phyloP scores from a whole-genome alignment of 2,888 invertebrate genomes.

The Pachydiplax longipennis region DNA sequence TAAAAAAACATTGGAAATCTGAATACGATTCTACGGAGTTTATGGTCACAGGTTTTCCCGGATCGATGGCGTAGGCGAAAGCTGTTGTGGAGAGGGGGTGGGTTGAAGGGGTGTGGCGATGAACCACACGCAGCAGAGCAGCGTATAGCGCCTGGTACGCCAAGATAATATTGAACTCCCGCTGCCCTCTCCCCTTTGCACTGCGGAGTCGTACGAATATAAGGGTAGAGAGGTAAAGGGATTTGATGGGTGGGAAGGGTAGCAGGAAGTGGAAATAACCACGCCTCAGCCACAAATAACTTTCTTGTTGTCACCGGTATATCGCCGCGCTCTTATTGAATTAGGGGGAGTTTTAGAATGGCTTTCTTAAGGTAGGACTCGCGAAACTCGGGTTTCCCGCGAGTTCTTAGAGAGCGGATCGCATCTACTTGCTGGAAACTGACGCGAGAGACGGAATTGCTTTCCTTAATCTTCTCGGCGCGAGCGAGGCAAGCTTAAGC shows the following conservation, averaged over 20 bases:
- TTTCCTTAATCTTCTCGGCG: too few species aligned
- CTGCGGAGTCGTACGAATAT: neutral
- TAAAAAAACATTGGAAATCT: conserved; percentile 5
- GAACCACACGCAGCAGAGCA: neutral
- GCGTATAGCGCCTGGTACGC: conserved; percentile 1
- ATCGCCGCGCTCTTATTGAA: conserved; percentile 17
- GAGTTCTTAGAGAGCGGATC: too few species aligned
- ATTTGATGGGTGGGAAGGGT: neutral
- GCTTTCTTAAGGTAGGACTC: neutral
- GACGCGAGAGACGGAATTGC: too few species aligned
- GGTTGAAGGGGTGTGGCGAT: neutral
- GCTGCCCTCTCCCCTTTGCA: neutral
- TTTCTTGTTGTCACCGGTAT: conserved; percentile 16
- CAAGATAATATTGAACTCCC: neutral
- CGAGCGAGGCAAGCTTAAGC: too few species aligned
- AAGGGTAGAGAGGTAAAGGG: neutral
- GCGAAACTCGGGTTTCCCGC: too few species aligned
- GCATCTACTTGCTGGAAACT: too few species aligned
- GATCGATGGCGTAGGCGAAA: conserved; percentile 6
- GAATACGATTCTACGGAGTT: conserved; percentile 12
- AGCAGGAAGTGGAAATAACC: neutral
- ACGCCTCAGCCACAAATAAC: conserved; percentile 13
- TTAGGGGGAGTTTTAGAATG: neutral
- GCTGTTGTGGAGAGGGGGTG: neutral
- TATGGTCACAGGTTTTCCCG: conserved; percentile 12